Evolutionary conservation across 2,797 vertebrate genomes (phyloP).

Genomic region (Coregonus sp.): DNA sequence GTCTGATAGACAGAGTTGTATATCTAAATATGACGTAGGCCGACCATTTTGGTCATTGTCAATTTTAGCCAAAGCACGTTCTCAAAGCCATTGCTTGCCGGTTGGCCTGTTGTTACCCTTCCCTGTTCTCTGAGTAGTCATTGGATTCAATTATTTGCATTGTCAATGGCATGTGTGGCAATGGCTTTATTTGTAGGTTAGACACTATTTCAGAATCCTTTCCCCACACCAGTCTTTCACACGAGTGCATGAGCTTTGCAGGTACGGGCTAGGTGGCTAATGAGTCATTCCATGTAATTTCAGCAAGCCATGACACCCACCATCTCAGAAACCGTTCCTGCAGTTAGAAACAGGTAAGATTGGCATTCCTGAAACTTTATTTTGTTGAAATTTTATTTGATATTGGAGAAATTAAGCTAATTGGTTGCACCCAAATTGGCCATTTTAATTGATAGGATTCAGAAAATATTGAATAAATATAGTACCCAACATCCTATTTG

Average conservation of each 20-base stretch:
- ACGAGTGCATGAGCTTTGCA: neutral
- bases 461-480: too few species aligned
- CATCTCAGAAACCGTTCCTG: too few species aligned
- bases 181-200: neutral
- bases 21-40: constrained; percentile 29
- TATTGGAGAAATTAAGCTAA: too few species aligned
- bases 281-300: neutral
- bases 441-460: too few species aligned
- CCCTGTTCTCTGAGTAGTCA: constrained; percentile 1
- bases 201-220: neutral
- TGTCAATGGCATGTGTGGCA: neutral
- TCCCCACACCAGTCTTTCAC: neutral
- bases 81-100: neutral
- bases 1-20: constrained; percentile 39
- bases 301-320: neutral
- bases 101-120: constrained; percentile 10
- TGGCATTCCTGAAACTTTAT: too few species aligned
- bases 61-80: neutral
- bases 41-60: constrained; percentile 2
- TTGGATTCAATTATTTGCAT: neutral
- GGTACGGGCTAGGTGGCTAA: neutral
- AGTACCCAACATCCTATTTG: too few species aligned
- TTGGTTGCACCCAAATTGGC: too few species aligned
- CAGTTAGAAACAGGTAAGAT: too few species aligned
- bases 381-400: too few species aligned